These are phyloP conservation scores for Gymnoscopelus braueri DNA, from an alignment of 2,797 vertebrate genomes.

Conservation along the genomic window DNA sequence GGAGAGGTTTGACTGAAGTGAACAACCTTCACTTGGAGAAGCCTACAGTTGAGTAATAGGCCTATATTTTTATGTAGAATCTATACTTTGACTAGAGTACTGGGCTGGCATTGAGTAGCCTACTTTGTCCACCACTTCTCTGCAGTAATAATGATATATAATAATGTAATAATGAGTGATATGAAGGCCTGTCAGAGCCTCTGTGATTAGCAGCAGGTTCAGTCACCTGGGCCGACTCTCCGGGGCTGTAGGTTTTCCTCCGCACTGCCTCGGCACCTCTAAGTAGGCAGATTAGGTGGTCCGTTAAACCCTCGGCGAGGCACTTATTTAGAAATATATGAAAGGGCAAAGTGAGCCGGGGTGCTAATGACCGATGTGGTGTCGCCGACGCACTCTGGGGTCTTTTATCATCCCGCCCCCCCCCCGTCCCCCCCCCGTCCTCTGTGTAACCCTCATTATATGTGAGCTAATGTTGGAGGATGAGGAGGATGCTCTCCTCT, in stretches of 20 bases:
- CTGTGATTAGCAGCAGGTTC: constrained; percentile 47
- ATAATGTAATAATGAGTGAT: too few species aligned
- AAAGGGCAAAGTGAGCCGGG: constrained; percentile 77
- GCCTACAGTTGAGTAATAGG: too few species aligned
- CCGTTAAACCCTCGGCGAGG: constrained; percentile 75
- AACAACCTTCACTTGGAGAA: too few species aligned
- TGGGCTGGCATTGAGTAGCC: too few species aligned
- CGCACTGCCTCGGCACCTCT: constrained; percentile 55
- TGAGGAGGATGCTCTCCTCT: constrained; percentile 62
- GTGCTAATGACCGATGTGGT: constrained; percentile 78
- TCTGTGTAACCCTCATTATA: constrained; percentile 83
- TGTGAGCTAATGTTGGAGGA: constrained; percentile 81
- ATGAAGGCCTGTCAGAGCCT: too few species aligned
- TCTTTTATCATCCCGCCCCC: constrained; percentile 74
- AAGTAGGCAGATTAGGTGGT: constrained; percentile 81
- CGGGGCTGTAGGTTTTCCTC: constrained; percentile 1
- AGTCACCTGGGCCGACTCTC: not conserved
- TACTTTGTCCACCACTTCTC: too few species aligned
- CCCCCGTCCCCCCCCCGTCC: constrained; percentile 59
- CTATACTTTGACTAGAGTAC: too few species aligned
- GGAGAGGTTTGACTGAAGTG: too few species aligned
- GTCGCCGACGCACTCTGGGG: constrained; percentile 70
- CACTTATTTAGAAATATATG: constrained; percentile 81
- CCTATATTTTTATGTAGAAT: too few species aligned
- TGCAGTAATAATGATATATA: too few species aligned